These are phyloP conservation scores for Phengaris alcon DNA, from an alignment of 2,888 invertebrate genomes.

Conservation along the genomic window DNA sequence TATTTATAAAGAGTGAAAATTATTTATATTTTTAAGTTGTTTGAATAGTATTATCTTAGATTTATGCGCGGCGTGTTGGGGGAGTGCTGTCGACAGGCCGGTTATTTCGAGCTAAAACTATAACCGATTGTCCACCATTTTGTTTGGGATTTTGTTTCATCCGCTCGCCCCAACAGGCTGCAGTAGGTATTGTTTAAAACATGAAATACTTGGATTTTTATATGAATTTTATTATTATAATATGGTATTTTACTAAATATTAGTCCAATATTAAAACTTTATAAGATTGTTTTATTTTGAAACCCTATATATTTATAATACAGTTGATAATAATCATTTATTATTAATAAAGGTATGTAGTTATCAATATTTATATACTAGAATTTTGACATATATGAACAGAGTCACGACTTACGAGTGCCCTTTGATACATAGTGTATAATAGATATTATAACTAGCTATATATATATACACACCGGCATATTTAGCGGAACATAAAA, in stretches of 20 bases:
- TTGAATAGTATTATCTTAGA: slow-evolving; percentile 53
- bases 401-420: not conserved
- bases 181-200: slow-evolving; percentile 70
- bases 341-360: not conserved
- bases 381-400: not conserved
- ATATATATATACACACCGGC: no score
- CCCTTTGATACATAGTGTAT: no score
- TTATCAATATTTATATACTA: not conserved
- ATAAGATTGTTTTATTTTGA: slow-evolving; percentile 63
- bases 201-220: slow-evolving; percentile 76
- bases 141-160: slow-evolving; percentile 22
- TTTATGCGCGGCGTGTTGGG: slow-evolving; percentile 50
- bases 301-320: slow-evolving; percentile 35
- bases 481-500: no score
- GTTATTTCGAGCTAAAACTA: not conserved
- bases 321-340: slow-evolving; percentile 2
- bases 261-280: slow-evolving; percentile 78
- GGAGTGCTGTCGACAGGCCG: slow-evolving; percentile 31
- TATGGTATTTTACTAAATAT: slow-evolving; percentile 79
- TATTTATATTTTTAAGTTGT: slow-evolving; percentile 58
- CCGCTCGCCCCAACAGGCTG: slow-evolving; percentile 43
- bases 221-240: slow-evolving; percentile 78
- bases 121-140: slow-evolving; percentile 30
- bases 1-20: slow-evolving; percentile 57
- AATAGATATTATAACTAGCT: no score